Percentiles rank a stretch among this genome's conserved stretches.
Evolutionary conservation across 2,113 vertebrate genomes (phyloP).

Genomic region (Tapirus terrestris): DNA sequence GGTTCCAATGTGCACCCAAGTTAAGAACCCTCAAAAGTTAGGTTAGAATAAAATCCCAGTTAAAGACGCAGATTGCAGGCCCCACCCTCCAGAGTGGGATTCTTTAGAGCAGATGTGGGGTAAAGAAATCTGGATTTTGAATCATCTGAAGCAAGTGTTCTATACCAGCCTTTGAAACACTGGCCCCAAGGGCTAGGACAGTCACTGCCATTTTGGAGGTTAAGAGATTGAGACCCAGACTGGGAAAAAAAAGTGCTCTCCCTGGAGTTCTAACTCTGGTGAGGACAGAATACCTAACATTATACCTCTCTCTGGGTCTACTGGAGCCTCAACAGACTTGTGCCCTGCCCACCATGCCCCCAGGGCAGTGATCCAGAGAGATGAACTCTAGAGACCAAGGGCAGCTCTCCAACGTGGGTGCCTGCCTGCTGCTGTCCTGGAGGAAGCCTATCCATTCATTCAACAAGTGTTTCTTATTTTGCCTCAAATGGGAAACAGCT

Average conservation of each 20-base stretch:
- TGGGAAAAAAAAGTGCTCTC: not conserved
- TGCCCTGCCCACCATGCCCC: not conserved
- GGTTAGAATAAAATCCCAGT: not conserved
- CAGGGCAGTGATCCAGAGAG: not conserved
- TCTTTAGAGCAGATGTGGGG: not conserved
- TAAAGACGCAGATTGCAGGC: not conserved
- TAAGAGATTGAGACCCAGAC: not conserved
- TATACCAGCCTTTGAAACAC: not conserved
- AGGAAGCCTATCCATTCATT: not conserved
- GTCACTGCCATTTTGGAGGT: not conserved
- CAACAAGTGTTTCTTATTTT: slow-evolving; percentile 54
- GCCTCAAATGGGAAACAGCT: slow-evolving; percentile 59
- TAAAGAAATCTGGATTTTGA: not conserved
- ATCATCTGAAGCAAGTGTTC: not conserved
- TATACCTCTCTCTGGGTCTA: not conserved
- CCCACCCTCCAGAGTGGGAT: not conserved
- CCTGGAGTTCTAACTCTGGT: not conserved
- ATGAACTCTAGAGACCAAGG: not conserved
- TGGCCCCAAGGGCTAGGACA: not conserved
- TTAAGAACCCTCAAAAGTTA: not conserved
- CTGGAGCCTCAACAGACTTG: not conserved
- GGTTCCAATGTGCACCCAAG: not conserved
- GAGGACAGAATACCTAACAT: not conserved
- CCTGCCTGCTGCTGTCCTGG: not conserved
- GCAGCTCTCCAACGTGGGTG: not conserved